phyloP scores from a whole-genome alignment of 1,140 invertebrate species.

The Panagrolaimus sp. region DNA sequence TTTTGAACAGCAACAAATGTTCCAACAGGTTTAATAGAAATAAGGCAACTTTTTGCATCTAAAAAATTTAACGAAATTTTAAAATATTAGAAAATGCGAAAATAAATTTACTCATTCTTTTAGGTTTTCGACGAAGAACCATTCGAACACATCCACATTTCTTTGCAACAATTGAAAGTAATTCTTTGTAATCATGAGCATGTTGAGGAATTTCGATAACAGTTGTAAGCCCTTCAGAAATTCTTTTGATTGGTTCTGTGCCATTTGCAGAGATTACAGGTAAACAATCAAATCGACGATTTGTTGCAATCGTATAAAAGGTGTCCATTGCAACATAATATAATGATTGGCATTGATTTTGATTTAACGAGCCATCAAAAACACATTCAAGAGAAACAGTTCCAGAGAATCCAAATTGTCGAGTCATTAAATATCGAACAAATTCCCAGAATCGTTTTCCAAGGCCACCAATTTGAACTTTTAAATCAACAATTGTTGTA shows the following conservation, averaged over 20 bases:
- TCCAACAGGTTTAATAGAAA: background rate
- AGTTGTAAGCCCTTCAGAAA: too few relatives aligned
- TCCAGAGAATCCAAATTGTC: background rate
- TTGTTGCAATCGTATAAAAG: background rate
- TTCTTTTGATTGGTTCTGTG: too few relatives aligned
- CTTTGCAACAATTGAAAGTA: background rate
- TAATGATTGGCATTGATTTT: background rate
- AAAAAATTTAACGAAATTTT: background rate
- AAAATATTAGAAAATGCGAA: background rate
- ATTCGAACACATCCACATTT: background rate
- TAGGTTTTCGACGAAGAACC: background rate
- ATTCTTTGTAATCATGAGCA: background rate
- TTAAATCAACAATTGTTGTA: background rate
- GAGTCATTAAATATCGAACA: background rate
- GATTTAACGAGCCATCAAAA: background rate
- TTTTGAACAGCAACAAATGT: background rate
- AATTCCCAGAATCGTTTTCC: constrained; percentile 23
- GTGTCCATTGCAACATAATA: background rate
- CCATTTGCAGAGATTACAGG: background rate
- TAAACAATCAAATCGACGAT: background rate
- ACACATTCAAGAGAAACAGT: background rate
- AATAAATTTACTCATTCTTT: background rate
- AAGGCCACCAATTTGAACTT: constrained; percentile 10
- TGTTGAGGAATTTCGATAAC: background rate
- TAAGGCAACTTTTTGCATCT: background rate